phyloP scores from a whole-genome alignment of 1,140 invertebrate genomes.

The Wiebesia pumilae region DNA sequence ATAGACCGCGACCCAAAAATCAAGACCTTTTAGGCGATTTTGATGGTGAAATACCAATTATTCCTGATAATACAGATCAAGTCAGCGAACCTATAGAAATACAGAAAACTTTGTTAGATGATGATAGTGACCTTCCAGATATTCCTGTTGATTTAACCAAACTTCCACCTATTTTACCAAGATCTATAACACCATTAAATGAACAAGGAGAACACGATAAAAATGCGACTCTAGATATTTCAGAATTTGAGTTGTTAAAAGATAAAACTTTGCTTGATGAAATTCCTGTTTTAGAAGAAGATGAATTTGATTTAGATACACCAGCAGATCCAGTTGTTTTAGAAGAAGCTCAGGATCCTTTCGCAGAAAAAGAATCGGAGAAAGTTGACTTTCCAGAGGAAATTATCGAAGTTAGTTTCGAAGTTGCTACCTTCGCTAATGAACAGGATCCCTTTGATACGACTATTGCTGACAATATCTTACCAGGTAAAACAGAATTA shows the following conservation, averaged over 20 bases:
- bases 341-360: constrained; percentile 69
- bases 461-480: constrained; percentile 85
- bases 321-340: constrained; percentile 57
- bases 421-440: constrained; percentile 70
- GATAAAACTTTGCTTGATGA: constrained; percentile 71
- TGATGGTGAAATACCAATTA: constrained; percentile 66
- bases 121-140: constrained; percentile 79
- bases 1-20: constrained; percentile 76
- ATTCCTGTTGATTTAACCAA: constrained; percentile 78
- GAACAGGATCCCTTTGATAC: constrained; percentile 90
- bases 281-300: constrained; percentile 72
- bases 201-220: constrained; percentile 52
- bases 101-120: constrained; percentile 83
- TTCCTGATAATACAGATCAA: neutral
- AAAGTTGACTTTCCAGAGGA: constrained; percentile 60
- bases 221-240: constrained; percentile 51
- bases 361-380: constrained; percentile 66
- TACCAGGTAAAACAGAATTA: constrained; percentile 81
- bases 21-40: constrained; percentile 83
- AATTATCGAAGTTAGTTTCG: constrained; percentile 71
- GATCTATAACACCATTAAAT: constrained; percentile 58
- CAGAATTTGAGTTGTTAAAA: constrained; percentile 69
- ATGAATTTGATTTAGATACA: constrained; percentile 70
- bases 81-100: constrained; percentile 60
- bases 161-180: constrained; percentile 72